Evolutionary conservation across 2,797 vertebrate genomes (phyloP), one percentile per base, ranked within the genome.

Genomic region (Toxotes lorentzi): DNA sequence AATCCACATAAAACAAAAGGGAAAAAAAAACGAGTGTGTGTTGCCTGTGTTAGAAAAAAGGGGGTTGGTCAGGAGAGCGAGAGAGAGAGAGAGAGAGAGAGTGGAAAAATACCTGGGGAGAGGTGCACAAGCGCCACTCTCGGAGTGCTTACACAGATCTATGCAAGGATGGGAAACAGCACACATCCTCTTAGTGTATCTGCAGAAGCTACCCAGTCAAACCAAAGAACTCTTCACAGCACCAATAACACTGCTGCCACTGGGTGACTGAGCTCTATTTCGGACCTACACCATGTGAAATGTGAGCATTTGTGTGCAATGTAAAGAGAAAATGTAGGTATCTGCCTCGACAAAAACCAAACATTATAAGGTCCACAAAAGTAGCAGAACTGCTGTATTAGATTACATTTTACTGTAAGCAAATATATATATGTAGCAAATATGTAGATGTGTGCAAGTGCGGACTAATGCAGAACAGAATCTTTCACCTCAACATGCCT

Each of bases 101-200:
- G 47, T 88, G 90, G 90, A 87, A 84, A 93, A 94, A 91, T 93
- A 96, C 94, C 95, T 95, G 92, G 84, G 86, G 90, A 91, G 92
- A 93, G 90, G 88, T 91, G 91, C 82, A 90, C 89, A 86, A 94
- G 89, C 73, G 88, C 92, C 92, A 94, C 92, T 92, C 89, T 90
- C 82, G 91, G 83, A 91, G 89, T 89, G 80, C 90, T 93, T 74
- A 69, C 43, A 76, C 50, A 73, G 47, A 76, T 76, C 47, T 7
- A 72, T 40, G 48, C 48, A 79, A 57, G 43, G 73, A 67, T 19
- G 43, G 41, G 21, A 73, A 65, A 73, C 86, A 85, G 90, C 80
- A 90, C 86, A 92, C 82, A 85, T 93, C 41, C 87, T 92, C 93
- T 93, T 89, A 90, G 91, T 90, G 91, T 90, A 93, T 93, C 88